A percentile compares a stretch with the other conserved stretches of the same genome.
Conservation (phyloP, 23 tunicate genomes). For the Styela clava region DNA sequence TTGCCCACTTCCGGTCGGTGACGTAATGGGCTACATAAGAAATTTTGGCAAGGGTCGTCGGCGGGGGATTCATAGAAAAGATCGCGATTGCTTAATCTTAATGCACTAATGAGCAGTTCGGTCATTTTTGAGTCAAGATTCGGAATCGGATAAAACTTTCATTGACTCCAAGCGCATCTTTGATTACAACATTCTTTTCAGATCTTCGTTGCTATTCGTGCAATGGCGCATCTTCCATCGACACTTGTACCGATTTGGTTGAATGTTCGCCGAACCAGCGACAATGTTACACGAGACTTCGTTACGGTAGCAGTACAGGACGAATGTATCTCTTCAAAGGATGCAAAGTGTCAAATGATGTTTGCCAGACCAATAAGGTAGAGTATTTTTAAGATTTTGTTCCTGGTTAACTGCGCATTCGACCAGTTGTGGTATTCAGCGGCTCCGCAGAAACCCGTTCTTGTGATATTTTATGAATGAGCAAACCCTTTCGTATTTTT, state of each 20-base stretch:
- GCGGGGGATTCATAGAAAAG: background rate
- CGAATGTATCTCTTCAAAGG: slow-evolving; percentile 18
- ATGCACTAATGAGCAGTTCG: too few species aligned
- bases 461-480: background rate
- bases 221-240: slow-evolving; percentile 2
- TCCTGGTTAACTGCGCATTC: background rate
- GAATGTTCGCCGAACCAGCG: slow-evolving; percentile 13
- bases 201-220: slow-evolving; percentile 17
- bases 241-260: background rate
- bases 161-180: too few species aligned
- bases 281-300: slow-evolving; percentile 8
- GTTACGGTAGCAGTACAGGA: slow-evolving; percentile 1
- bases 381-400: background rate
- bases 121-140: too few species aligned
- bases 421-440: background rate
- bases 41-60: background rate
- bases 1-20: too few species aligned
- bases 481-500: background rate
- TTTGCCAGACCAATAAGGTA: background rate
- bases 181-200: background rate
- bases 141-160: too few species aligned
- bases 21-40: background rate
- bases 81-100: background rate
- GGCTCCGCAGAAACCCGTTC: background rate
- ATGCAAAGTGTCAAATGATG: background rate